A percentile compares a stretch with the other conserved stretches of the same genome.
phyloP scores from a whole-genome alignment of 2,888 invertebrate genomes.

The Ceratothoa steindachneri region DNA sequence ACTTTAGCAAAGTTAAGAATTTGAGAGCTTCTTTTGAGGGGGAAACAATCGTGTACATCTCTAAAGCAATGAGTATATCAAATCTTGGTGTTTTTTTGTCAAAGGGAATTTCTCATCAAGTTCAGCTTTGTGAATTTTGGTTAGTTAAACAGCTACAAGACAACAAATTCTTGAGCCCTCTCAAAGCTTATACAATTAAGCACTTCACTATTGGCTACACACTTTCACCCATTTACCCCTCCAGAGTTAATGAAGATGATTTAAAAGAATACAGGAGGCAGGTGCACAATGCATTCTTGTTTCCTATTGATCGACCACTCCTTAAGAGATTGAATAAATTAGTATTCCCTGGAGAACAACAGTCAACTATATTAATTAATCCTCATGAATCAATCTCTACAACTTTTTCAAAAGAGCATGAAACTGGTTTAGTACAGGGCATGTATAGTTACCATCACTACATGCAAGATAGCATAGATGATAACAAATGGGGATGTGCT shows the following conservation, averaged over 20 bases:
- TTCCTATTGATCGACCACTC: constrained; percentile 66
- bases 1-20: constrained; percentile 20
- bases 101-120: constrained; percentile 21
- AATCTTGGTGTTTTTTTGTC: constrained; percentile 6
- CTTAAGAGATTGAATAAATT: constrained; percentile 69
- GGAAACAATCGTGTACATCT: constrained; percentile 27
- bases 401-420: constrained; percentile 51
- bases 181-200: constrained; percentile 21
- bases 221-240: constrained; percentile 30
- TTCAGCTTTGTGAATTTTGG: constrained; percentile 37
- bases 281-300: constrained; percentile 67
- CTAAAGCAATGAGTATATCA: constrained; percentile 12
- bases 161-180: constrained; percentile 15
- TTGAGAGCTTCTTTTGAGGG: constrained; percentile 20
- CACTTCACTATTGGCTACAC: constrained; percentile 32
- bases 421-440: constrained; percentile 64
- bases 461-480: constrained; percentile 88
- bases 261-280: constrained; percentile 55
- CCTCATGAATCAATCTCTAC: constrained; percentile 65
- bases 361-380: constrained; percentile 61
- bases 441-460: constrained; percentile 93
- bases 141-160: constrained; percentile 25
- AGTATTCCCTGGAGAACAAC: constrained; percentile 53
- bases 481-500: constrained; percentile 99
- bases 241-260: constrained; percentile 14